A percentile compares a stretch with the other conserved stretches of the same genome.
Evolutionary conservation across 2,113 vertebrate genomes (phyloP).

Genomic region (Notarius quadriscutis): DNA sequence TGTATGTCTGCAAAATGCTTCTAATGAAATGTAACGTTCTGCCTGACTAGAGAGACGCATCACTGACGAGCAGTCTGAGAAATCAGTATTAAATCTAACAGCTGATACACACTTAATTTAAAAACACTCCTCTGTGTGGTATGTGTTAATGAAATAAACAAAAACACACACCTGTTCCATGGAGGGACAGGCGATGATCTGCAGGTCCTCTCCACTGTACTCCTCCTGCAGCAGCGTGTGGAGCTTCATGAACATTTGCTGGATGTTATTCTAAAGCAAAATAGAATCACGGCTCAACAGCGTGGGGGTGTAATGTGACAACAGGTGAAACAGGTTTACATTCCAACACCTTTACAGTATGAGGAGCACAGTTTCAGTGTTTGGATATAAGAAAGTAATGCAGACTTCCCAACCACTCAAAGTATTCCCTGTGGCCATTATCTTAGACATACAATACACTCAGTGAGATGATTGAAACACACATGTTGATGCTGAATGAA

Average conservation of each 20-base stretch:
- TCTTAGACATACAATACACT: background rate
- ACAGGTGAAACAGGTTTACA: background rate
- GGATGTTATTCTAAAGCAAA: slow-evolving; percentile 87
- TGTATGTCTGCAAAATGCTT: too few species aligned
- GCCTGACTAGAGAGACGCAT: background rate
- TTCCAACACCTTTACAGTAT: background rate
- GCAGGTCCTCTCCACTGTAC: slow-evolving; percentile 89
- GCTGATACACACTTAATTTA: too few species aligned
- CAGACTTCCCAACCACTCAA: background rate
- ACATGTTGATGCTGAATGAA: too few species aligned
- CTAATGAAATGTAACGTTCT: too few species aligned
- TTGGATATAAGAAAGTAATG: background rate
- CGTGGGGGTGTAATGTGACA: background rate
- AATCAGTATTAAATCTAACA: too few species aligned
- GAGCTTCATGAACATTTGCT: slow-evolving; percentile 93
- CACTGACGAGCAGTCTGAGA: background rate
- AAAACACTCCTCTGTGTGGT: too few species aligned
- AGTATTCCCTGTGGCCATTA: background rate
- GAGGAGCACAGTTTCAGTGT: background rate
- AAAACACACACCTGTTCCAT: slow-evolving; percentile 85
- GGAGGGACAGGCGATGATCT: slow-evolving; percentile 93
- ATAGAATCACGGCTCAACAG: slow-evolving; percentile 23
- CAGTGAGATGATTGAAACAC: background rate
- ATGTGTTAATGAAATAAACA: too few species aligned
- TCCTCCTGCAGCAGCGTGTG: slow-evolving; percentile 90